A percentile compares a stretch with the other conserved stretches of the same genome.
phyloP scores from a whole-genome alignment of 1,140 invertebrate species.

The Drosophila mojavensis region DNA sequence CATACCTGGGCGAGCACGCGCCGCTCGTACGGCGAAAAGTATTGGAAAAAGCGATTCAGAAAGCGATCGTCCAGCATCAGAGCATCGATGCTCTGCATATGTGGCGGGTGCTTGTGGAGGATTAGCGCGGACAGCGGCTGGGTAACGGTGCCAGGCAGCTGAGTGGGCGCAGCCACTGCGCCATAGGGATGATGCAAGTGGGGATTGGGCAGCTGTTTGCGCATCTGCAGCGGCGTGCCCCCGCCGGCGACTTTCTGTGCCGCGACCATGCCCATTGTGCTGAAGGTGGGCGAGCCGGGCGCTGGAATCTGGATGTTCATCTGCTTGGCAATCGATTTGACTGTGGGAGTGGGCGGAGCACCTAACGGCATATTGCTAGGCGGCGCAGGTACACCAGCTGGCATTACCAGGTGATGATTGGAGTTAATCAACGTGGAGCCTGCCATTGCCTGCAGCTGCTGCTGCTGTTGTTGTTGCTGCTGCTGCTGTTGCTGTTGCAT shows the following conservation, averaged over 20 bases:
- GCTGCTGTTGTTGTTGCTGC: slow-evolving; percentile 64
- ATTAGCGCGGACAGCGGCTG: slow-evolving; percentile 64
- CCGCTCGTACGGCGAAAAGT: slow-evolving; percentile 92
- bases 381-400: slow-evolving; percentile 46
- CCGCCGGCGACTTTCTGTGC: slow-evolving; percentile 62
- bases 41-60: slow-evolving; percentile 92
- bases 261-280: slow-evolving; percentile 78
- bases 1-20: slow-evolving; percentile 92
- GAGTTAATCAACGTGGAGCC: slow-evolving; percentile 78
- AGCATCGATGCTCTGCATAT: slow-evolving; percentile 89
- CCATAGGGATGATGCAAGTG: slow-evolving; percentile 80
- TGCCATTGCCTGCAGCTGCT: slow-evolving; percentile 74
- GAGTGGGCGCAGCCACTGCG: slow-evolving; percentile 31
- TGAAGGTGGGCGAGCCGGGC: slow-evolving; percentile 71
- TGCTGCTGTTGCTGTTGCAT: slow-evolving; percentile 48
- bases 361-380: slow-evolving; percentile 67
- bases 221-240: slow-evolving; percentile 71
- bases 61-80: slow-evolving; percentile 93
- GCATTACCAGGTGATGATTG: slow-evolving; percentile 64
- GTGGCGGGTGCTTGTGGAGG: slow-evolving; percentile 82
- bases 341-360: slow-evolving; percentile 76
- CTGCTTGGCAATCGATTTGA: slow-evolving; percentile 82
- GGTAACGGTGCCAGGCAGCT: slow-evolving; percentile 52
- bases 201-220: slow-evolving; percentile 82
- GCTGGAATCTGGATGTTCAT: slow-evolving; percentile 79